phyloP scores from a whole-genome alignment of 1,140 invertebrate species.

The Venustaconcha ellipsiformis region DNA sequence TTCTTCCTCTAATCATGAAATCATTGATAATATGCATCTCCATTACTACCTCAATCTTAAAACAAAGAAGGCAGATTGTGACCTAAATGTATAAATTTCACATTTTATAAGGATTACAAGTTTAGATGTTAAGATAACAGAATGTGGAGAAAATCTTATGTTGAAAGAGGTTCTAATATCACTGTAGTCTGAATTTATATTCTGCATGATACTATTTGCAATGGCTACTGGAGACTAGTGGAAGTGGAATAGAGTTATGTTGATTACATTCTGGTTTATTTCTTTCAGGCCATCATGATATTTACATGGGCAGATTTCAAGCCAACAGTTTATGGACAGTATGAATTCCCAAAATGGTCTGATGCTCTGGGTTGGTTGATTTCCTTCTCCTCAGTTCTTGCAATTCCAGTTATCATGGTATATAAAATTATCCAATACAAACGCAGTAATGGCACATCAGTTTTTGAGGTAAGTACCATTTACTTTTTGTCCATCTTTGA shows the following conservation, averaged over 20 bases:
- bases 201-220: too few species aligned
- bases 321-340: slow-evolving; percentile 60
- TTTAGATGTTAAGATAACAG: too few species aligned
- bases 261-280: neutral
- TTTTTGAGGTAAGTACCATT: slow-evolving; percentile 12
- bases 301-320: slow-evolving; percentile 65
- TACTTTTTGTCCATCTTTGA: neutral
- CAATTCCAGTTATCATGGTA: slow-evolving; percentile 64
- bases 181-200: too few species aligned
- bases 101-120: too few species aligned
- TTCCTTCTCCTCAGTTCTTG: slow-evolving; percentile 61
- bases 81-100: neutral
- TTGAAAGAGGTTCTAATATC: too few species aligned
- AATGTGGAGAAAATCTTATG: too few species aligned
- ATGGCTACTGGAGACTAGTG: too few species aligned
- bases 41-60: too few species aligned
- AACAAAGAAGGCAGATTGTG: neutral
- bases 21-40: neutral
- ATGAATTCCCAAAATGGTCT: slow-evolving; percentile 66
- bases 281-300: slow-evolving; percentile 62
- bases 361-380: slow-evolving; percentile 64
- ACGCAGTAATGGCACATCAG: neutral
- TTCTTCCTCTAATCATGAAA: neutral
- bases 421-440: slow-evolving; percentile 35
- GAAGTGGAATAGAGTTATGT: too few species aligned